Conservation (phyloP, 2,113 vertebrate species). For the Pseudonaja textilis region DNA sequence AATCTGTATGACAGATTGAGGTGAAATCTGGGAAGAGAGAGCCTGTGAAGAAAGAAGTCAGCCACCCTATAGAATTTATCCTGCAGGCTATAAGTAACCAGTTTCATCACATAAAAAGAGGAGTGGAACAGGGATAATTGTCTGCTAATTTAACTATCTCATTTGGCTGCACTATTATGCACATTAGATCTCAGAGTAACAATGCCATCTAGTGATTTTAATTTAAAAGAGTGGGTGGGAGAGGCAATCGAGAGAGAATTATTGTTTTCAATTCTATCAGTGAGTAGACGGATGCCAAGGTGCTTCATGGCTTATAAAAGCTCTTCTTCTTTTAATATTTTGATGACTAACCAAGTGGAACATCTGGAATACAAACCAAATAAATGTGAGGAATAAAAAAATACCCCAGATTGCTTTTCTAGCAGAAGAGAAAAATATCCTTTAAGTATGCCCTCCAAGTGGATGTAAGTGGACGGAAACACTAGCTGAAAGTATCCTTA, state of each 20-base stretch:
- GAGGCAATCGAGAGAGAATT: background rate
- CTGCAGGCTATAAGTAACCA: constrained; percentile 79
- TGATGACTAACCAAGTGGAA: constrained; percentile 22
- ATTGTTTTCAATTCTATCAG: constrained; percentile 11
- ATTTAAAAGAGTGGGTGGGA: constrained; percentile 28
- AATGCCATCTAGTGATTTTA: constrained; percentile 77
- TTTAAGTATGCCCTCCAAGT: constrained; percentile 18
- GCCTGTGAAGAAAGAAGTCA: constrained; percentile 83
- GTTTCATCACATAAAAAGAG: constrained; percentile 60
- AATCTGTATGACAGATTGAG: constrained; percentile 99
- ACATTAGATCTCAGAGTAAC: constrained; percentile 63
- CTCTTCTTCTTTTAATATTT: constrained; percentile 32
- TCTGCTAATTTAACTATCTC: constrained; percentile 73
- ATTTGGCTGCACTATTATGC: constrained; percentile 62
- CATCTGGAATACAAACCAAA: constrained; percentile 15
- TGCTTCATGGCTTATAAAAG: constrained; percentile 5
- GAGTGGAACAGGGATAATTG: constrained; percentile 69
- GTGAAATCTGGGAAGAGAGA: constrained; percentile 91
- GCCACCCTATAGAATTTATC: constrained; percentile 84
- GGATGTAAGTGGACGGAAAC: constrained; percentile 28
- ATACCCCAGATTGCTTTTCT: background rate
- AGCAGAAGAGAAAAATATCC: constrained; percentile 9
- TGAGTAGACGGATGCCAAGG: background rate
- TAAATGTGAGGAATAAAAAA: background rate
- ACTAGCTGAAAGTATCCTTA: constrained; percentile 22